Percentiles rank a stretch among this genome's conserved stretches.
Conservation (phyloP, 2,888 invertebrate species). For the Sarcophaga subvicina region DNA sequence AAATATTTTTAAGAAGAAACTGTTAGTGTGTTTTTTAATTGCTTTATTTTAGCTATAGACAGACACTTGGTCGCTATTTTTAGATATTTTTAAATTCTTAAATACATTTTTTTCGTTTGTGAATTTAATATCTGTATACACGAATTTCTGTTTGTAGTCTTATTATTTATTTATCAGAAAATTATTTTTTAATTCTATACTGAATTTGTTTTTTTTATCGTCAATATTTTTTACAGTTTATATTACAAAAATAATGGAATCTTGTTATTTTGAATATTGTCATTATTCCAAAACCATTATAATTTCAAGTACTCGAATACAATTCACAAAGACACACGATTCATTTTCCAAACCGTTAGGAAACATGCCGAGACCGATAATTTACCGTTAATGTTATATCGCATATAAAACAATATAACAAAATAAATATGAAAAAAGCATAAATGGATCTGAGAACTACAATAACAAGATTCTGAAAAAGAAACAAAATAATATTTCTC, state of each 20-base stretch:
- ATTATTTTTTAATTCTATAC: background rate
- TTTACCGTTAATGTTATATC: conserved; percentile 21
- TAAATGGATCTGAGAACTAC: background rate
- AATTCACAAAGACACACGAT: conserved; percentile 1
- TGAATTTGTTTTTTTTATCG: background rate
- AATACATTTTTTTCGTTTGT: background rate
- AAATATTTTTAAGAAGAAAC: background rate
- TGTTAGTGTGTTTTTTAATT: background rate
- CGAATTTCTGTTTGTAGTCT: background rate
- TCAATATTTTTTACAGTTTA: background rate
- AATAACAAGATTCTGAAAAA: conserved; percentile 6
- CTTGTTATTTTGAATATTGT: background rate
- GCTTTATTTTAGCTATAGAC: background rate
- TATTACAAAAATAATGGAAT: background rate
- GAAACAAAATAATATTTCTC: conserved; percentile 1
- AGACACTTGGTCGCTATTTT: conserved; percentile 13
- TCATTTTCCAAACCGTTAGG: conserved; percentile 4
- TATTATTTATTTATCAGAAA: background rate
- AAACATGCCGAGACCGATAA: conserved; percentile 21
- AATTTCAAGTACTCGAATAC: background rate
- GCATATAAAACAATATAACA: conserved; percentile 27
- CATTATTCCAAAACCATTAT: background rate
- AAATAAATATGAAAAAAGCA: conserved; percentile 11
- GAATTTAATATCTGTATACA: background rate
- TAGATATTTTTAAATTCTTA: background rate